Evolutionary conservation across 2,797 vertebrate genomes (phyloP).

Genomic region (Phataginus tetradactyla): DNA sequence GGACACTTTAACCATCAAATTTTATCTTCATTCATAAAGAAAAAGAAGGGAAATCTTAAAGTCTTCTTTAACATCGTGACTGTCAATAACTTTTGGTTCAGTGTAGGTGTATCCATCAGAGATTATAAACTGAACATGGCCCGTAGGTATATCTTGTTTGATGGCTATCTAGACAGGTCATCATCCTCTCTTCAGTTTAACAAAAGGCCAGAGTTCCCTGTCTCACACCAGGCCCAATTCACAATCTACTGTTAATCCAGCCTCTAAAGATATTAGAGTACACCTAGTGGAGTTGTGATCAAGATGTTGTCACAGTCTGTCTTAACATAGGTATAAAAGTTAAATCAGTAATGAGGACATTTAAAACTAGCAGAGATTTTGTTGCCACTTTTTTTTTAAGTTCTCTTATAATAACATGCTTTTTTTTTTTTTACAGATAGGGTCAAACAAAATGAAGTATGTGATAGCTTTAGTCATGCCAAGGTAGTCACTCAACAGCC

Average conservation of each 20-base stretch:
- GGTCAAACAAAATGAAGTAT: not conserved
- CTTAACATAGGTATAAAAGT: not conserved
- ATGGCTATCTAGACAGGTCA: not conserved
- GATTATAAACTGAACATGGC: not conserved
- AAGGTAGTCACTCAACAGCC: not conserved
- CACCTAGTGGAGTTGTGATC: not conserved
- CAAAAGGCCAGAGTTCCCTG: not conserved
- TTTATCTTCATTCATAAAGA: not conserved
- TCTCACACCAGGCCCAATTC: not conserved
- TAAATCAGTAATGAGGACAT: not conserved
- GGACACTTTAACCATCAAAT: not conserved
- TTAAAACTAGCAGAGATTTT: not conserved
- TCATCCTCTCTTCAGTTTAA: not conserved
- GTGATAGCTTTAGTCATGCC: not conserved
- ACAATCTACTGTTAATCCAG: not conserved
- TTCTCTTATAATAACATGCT: not conserved
- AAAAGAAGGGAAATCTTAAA: not conserved
- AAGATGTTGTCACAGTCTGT: not conserved
- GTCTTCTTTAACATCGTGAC: not conserved
- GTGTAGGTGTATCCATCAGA: not conserved
- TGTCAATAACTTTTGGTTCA: not conserved
- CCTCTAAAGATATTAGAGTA: not conserved
- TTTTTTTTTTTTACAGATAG: not conserved
- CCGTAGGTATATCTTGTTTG: not conserved
- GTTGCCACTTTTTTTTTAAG: not conserved